Evolutionary conservation across 1,140 invertebrate genomes (phyloP), one percentile per base, ranked within the genome.

Genomic region (Cyclina sinensis): DNA sequence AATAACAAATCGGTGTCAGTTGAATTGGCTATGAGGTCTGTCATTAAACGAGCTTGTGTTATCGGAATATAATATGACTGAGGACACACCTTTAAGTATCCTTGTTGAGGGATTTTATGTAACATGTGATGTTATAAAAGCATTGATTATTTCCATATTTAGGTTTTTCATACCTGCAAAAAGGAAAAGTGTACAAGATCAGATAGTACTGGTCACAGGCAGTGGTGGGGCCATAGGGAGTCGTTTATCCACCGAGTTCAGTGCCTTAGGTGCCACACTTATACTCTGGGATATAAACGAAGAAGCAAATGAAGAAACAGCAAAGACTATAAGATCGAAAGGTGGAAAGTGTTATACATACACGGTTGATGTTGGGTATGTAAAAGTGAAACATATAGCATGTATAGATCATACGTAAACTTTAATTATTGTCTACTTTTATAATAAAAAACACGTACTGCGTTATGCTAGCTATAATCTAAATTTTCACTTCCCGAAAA

Each of bases 141-240:
- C 93, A 76, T 90, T 92, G 76, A 35, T 92, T 32, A 51, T 91
- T 24, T 86, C 91, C 14, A 89, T 93, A 24, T 89, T 88, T 43
- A 89, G 88, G 30, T 93, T 93, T 85, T 93, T 95, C 54, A 62
- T 91, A n/a, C 89, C 92, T 0, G 85, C 80, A 24, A 73, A 74
- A 18, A 70, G 74, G 35, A 96, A 96, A 89, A 91, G 83, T 90
- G 94, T 99, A 30, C 96, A 96, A 59, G 97, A 97, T 0, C 97
- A 98, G 94, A 97, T 98, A 48, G 97, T 98, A 9, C 95, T 99
- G n/a, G 97, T 99, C 0, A 99, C 98, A 0, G 98, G 98, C 46
- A 88, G 92, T 30, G 94, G 91, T 16, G 97, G 97, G 12, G 98
- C 98, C 3, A 97, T 99, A 16, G 98, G 98, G 27, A 96, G 97